Percentiles rank a stretch among this genome's conserved stretches.
phyloP scores from a whole-genome alignment of 2,113 vertebrate species.

The Pimephales promelas region DNA sequence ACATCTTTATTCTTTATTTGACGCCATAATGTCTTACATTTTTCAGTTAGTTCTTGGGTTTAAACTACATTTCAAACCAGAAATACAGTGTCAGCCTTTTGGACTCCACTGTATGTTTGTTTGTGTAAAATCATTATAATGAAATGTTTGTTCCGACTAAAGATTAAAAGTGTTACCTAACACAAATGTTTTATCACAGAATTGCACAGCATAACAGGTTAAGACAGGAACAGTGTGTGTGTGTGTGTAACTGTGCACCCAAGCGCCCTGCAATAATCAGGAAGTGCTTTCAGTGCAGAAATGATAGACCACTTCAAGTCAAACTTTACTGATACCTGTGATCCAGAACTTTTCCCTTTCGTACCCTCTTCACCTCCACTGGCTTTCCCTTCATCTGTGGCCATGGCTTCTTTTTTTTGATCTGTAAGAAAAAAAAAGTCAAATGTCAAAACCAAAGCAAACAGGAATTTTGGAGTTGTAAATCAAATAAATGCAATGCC shows the following conservation, averaged over 20 bases:
- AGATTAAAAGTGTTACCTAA: slow-evolving; percentile 20
- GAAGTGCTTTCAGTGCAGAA: slow-evolving; percentile 45
- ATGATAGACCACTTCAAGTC: background rate
- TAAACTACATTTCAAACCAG: background rate
- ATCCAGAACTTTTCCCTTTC: slow-evolving; percentile 94
- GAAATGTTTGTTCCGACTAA: background rate
- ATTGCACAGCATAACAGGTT: background rate
- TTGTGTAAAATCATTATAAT: background rate
- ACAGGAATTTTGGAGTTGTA: slow-evolving; percentile 3
- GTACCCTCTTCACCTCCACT: slow-evolving; percentile 86
- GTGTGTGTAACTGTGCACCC: background rate
- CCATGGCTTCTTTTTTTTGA: slow-evolving; percentile 96
- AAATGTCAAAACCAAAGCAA: background rate
- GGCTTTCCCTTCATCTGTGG: slow-evolving; percentile 95
- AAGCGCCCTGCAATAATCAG: slow-evolving; percentile 37
- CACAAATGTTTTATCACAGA: background rate
- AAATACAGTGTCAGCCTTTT: background rate
- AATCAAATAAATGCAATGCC: background rate
- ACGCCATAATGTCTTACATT: background rate
- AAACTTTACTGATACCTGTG: slow-evolving; percentile 80
- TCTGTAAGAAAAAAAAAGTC: slow-evolving; percentile 80
- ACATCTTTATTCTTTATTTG: background rate
- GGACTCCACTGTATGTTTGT: background rate
- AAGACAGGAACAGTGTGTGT: background rate
- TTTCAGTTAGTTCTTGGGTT: background rate